Evolutionary conservation across 2,113 vertebrate species (phyloP).

Genomic region (Pseudopodoces humilis): DNA sequence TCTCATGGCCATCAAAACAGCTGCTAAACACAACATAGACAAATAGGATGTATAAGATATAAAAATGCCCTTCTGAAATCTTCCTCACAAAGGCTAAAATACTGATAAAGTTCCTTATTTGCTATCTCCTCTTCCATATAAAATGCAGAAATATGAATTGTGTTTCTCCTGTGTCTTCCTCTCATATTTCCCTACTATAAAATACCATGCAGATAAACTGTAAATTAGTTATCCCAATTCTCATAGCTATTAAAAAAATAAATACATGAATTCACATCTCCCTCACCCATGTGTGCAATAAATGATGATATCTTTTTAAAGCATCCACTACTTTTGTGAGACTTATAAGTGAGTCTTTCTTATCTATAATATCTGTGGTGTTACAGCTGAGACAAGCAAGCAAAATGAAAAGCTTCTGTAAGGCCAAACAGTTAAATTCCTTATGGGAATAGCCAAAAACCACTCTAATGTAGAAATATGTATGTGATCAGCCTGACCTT

Average conservation of each 20-base stretch:
- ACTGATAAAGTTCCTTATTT: not conserved
- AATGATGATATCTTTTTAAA: not conserved
- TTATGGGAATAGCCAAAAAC: not conserved
- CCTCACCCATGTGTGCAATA: not conserved
- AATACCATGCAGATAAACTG: not conserved
- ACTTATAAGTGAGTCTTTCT: not conserved
- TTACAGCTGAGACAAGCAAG: not conserved
- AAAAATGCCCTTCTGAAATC: not conserved
- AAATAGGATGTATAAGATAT: not conserved
- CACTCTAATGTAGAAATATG: not conserved
- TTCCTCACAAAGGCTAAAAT: not conserved
- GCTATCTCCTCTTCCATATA: not conserved
- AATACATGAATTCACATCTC: not conserved
- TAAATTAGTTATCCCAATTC: not conserved
- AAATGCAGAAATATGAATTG: not conserved
- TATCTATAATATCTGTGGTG: not conserved
- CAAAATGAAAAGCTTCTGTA: not conserved
- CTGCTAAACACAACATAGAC: not conserved
- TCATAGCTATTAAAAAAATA: slow-evolving; percentile 18
- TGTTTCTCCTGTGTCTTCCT: not conserved
- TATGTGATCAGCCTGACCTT: not conserved
- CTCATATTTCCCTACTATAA: not conserved
- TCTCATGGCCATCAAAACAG: not conserved
- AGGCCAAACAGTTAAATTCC: not conserved
- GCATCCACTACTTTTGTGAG: not conserved